A percentile compares a stretch with the other conserved stretches of the same genome.
These are phyloP conservation scores for Crocuta crocuta DNA, from an alignment of 2,113 vertebrate genomes.

Conservation along the genomic window DNA sequence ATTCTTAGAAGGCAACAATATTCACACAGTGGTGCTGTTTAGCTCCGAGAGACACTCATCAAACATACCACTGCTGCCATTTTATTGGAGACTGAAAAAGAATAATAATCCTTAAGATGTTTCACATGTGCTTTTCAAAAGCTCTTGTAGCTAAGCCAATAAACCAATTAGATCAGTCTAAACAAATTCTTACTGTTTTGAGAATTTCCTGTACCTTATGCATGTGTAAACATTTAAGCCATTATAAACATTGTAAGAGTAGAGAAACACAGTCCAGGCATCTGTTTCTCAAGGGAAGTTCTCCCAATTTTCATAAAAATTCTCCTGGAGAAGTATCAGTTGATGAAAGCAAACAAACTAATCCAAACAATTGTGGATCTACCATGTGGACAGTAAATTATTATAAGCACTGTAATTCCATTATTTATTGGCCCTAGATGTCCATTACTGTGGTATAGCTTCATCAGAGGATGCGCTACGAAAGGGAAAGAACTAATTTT, in stretches of 20 bases:
- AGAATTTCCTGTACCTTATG: conserved; percentile 69
- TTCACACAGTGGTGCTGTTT: not conserved
- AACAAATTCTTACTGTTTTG: conserved; percentile 66
- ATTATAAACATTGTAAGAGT: conserved; percentile 58
- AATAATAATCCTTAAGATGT: conserved; percentile 42
- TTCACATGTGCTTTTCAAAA: conserved; percentile 53
- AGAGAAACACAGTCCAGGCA: not conserved
- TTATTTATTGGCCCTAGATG: not conserved
- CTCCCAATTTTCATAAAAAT: conserved; percentile 38
- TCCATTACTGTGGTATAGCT: not conserved
- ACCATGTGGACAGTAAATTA: not conserved
- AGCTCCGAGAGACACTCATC: not conserved
- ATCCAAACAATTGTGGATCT: not conserved
- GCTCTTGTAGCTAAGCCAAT: conserved; percentile 70
- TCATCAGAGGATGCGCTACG: not conserved
- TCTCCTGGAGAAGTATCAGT: not conserved
- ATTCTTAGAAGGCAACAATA: not conserved
- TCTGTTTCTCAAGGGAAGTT: conserved; percentile 28
- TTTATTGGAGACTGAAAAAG: not conserved
- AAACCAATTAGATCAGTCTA: conserved; percentile 67
- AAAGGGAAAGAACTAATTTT: not conserved
- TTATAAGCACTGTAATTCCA: not conserved
- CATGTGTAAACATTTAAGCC: conserved; percentile 69
- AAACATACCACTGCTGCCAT: not conserved
- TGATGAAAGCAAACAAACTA: not conserved